These are phyloP conservation scores for Chunga burmeisteri DNA, from an alignment of 2,113 vertebrate species.

Conservation along the genomic window DNA sequence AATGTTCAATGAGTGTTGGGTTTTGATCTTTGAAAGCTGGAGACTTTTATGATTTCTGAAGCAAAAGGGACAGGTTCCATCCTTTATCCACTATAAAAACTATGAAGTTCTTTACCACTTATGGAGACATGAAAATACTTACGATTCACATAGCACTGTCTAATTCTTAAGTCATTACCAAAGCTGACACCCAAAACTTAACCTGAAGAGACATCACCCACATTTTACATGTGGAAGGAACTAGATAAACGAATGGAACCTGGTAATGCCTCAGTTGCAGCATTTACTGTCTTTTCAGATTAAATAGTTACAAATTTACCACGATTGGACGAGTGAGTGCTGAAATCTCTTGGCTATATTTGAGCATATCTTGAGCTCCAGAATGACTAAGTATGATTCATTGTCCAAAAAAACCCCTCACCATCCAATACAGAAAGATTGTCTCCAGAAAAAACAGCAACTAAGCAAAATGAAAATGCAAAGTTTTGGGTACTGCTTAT, in stretches of 20 bases:
- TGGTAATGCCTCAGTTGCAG: background rate
- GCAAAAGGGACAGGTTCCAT: background rate
- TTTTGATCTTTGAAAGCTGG: background rate
- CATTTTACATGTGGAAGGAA: background rate
- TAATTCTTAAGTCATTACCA: background rate
- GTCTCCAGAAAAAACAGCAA: background rate
- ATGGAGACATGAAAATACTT: background rate
- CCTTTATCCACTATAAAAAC: background rate
- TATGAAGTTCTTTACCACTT: background rate
- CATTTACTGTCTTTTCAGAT: background rate
- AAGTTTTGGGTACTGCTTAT: background rate
- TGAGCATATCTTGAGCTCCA: background rate
- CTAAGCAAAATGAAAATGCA: background rate
- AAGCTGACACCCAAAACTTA: background rate
- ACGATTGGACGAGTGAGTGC: background rate
- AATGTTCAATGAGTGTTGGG: background rate
- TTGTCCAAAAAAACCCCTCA: background rate
- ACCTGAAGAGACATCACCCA: background rate
- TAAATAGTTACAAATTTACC: background rate
- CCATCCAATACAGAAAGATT: background rate
- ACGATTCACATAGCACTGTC: background rate
- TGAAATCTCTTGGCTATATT: background rate
- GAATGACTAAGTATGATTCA: background rate
- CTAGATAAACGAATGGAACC: background rate
- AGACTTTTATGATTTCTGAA: background rate